phyloP scores from a whole-genome alignment of 92 coral and sea anemone species.

The Meandrina meandrites region DNA sequence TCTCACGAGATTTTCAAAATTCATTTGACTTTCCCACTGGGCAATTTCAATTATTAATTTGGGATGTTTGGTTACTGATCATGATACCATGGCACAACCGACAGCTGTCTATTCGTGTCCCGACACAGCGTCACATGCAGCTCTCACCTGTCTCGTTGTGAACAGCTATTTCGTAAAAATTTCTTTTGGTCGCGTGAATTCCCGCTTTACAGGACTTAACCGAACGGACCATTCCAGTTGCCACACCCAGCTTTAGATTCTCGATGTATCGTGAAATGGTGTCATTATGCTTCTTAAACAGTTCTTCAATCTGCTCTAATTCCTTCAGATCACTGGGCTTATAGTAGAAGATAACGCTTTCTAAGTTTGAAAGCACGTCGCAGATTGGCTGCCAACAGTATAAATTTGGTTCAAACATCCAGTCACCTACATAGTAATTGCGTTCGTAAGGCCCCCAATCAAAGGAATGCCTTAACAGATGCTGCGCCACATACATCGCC shows the following conservation, averaged over 20 bases:
- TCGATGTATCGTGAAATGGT: constrained; percentile 72
- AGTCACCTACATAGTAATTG: constrained; percentile 86
- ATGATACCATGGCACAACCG: too few species aligned
- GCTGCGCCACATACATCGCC: constrained; percentile 63
- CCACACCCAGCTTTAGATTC: constrained; percentile 85
- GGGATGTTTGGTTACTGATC: too few species aligned
- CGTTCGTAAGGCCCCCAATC: constrained; percentile 72
- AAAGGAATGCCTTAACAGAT: constrained; percentile 60
- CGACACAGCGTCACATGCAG: background rate
- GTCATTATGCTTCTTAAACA: constrained; percentile 48
- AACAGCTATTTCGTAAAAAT: constrained; percentile 52
- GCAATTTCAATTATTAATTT: too few species aligned
- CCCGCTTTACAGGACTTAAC: constrained; percentile 80
- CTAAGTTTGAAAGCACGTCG: constrained; percentile 10
- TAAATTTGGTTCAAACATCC: constrained; percentile 86
- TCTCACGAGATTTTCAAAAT: too few species aligned
- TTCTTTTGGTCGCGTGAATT: constrained; percentile 54
- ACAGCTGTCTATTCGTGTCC: background rate
- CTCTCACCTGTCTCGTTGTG: constrained; percentile 57
- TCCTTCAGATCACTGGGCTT: constrained; percentile 53
- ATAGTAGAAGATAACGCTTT: background rate
- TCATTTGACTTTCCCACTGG: too few species aligned
- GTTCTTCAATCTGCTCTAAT: constrained; percentile 45
- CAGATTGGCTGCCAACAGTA: constrained; percentile 88
- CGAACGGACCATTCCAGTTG: constrained; percentile 90